Evolutionary conservation across 2,113 vertebrate species (phyloP).

Genomic region (Illadopsis cleaveri): DNA sequence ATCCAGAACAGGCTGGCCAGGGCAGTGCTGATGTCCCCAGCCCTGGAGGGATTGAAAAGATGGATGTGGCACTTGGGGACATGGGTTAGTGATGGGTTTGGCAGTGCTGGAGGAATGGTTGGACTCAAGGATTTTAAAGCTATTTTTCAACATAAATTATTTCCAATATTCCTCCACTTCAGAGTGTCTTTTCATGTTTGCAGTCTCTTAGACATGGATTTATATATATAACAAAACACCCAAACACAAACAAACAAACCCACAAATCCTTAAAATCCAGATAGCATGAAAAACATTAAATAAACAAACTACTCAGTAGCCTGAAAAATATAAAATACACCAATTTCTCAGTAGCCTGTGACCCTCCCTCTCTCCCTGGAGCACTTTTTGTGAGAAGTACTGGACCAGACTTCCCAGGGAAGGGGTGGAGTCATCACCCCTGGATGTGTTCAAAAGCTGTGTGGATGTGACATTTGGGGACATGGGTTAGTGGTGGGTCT

Average conservation of each 20-base stretch:
- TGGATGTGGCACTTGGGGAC: neutral
- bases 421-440: neutral
- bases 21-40: neutral
- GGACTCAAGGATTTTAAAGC: neutral
- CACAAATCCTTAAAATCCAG: neutral
- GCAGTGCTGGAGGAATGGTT: neutral
- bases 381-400: neutral
- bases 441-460: rapidly evolving
- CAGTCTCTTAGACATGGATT: neutral
- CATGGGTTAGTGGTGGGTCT: neutral
- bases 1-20: neutral
- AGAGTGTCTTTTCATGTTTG: neutral
- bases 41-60: neutral
- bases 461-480: neutral
- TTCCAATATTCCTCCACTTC: neutral
- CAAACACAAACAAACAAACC: neutral
- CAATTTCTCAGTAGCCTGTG: neutral
- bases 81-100: neutral
- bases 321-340: neutral
- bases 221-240: neutral
- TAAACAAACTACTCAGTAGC: neutral
- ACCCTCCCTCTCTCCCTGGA: neutral
- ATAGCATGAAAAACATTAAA: neutral
- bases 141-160: neutral
- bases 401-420: neutral